Base-by-base conservation (phyloP, 2,888 invertebrate genomes). In the Rotaria socialis region DNA sequence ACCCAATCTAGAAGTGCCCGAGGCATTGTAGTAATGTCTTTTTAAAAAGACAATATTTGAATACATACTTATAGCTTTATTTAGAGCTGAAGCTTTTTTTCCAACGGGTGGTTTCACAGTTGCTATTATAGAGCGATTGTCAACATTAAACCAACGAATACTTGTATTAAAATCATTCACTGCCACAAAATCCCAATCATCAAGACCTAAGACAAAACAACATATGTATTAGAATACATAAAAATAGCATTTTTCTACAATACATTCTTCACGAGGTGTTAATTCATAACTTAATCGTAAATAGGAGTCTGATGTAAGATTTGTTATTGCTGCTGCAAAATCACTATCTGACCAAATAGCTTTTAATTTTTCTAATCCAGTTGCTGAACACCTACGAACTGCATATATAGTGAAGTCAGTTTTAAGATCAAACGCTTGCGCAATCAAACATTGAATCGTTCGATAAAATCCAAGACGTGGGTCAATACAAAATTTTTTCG, bases 391-490 rank as follows among this genome's bases (percentile, higher is more conserved):
- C 47, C 24, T 80, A 24, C 47, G n/a, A 11, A 80, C 47, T 0
- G 47, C 80, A 80, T 41, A 84, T 47, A 84, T 35, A 41, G 27
- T 67, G 84, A 86, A 80, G 41, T 86, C 85, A 5, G 95, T 95
- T 92, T 95, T 95, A 84, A 97, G 94, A 90, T 96, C 96, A 92
- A 97, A 97, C 84, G 97, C 97, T 92, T 96, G 95, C 35, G 95
- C 94, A 87, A 97, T 93, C 90, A 97, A 94, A 89, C 95, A 96
- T 90, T 95, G 95, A 86, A 97, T 93, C 85, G 96, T 96, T 92
- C 96, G 96, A 89, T 96, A 94, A 0, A 96, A 95, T 87, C 97
- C 97, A 89, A 97, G 95, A 92, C 96, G 95, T 35, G 97, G 97
- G 92, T 97, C 97, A 55, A 97, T 95, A 89, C 96, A 96, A 92